Conservation (phyloP, 1,140 invertebrate genomes). For the Lutraria rhynchaena region DNA sequence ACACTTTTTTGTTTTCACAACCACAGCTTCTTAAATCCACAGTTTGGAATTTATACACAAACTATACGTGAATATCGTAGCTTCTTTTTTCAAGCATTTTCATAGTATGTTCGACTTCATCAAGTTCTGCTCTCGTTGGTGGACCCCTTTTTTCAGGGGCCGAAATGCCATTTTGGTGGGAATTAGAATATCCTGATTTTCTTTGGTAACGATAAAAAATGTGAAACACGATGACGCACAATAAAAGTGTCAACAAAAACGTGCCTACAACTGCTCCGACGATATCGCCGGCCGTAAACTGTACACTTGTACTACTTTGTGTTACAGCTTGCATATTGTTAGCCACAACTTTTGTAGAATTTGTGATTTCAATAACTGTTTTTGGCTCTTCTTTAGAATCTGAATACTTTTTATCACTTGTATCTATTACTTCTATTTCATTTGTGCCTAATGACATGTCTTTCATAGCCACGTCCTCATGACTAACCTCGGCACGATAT, state of each 20-base stretch:
- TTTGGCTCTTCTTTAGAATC: constrained; percentile 35
- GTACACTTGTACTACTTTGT: constrained; percentile 32
- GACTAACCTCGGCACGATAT: constrained; percentile 36
- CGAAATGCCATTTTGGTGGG: constrained; percentile 40
- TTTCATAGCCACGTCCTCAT: constrained; percentile 37
- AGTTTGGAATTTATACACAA: neutral
- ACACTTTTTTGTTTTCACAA: constrained; percentile 2
- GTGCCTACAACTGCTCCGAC: constrained; percentile 80
- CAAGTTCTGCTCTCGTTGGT: constrained; percentile 47
- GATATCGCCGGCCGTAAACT: constrained; percentile 77
- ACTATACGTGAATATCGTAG: constrained; percentile 53
- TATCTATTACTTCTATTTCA: constrained; percentile 25
- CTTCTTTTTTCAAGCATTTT: constrained; percentile 53
- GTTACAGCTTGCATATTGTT: constrained; percentile 42
- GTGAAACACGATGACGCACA: constrained; percentile 77
- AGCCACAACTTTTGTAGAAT: constrained; percentile 45
- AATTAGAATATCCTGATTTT: constrained; percentile 16
- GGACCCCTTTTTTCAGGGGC: constrained; percentile 37
- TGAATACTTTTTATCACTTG: constrained; percentile 36
- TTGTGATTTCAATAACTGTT: constrained; percentile 24
- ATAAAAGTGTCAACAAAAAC: constrained; percentile 78
- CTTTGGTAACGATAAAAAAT: constrained; percentile 72
- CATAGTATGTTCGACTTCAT: constrained; percentile 56
- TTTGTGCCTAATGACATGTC: constrained; percentile 41
- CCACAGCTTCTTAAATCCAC: constrained; percentile 1